These are phyloP conservation scores for Laticauda laticaudata DNA, from an alignment of 2,113 vertebrate genomes.

Conservation along the genomic window DNA sequence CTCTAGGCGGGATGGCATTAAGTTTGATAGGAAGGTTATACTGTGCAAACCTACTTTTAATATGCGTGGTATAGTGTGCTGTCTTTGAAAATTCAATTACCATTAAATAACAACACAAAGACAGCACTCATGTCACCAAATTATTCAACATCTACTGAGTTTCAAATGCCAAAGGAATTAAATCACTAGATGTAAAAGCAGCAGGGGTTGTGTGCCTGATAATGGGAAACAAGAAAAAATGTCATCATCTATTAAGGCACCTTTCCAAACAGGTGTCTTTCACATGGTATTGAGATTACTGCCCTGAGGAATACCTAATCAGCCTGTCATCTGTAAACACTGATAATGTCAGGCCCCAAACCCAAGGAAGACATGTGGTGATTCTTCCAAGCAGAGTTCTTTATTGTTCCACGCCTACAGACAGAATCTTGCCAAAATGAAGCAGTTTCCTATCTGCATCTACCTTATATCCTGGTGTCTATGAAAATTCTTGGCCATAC, in stretches of 20 bases:
- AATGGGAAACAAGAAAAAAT: not conserved
- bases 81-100: slow-evolving; percentile 10
- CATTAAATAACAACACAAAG: not conserved
- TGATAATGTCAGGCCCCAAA: not conserved
- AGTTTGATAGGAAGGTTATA: not conserved
- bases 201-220: not conserved
- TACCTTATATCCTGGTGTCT: not conserved
- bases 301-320: not conserved
- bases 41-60: not conserved
- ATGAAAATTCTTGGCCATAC: not conserved
- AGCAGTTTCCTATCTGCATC: not conserved
- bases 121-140: not conserved
- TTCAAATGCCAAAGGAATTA: slow-evolving; percentile 8
- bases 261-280: not conserved
- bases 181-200: not conserved
- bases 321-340: not conserved
- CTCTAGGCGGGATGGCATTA: not conserved
- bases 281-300: not conserved
- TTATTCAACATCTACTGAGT: not conserved
- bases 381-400: not conserved
- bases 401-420: not conserved
- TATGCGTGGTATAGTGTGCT: not conserved
- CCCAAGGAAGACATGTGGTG: not conserved
- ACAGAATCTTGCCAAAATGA: not conserved
- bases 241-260: not conserved